Percentiles rank a stretch among this genome's conserved stretches.
Evolutionary conservation across 2,797 vertebrate genomes (phyloP).

Genomic region (Arnoldichthys spilopterus): DNA sequence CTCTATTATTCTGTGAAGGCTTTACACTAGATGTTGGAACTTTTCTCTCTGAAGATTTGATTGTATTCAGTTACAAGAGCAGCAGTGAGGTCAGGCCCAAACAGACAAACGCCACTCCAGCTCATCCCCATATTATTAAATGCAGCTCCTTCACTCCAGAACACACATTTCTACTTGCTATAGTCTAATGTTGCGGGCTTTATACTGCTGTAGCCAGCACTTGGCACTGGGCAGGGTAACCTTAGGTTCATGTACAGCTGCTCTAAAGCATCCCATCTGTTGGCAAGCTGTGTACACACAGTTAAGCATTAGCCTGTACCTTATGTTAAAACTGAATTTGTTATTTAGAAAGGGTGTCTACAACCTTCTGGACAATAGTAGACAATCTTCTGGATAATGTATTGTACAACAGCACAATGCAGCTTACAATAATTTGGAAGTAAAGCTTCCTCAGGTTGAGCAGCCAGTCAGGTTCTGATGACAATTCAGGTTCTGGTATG

Average conservation of each 20-base stretch:
- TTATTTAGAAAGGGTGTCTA: neutral
- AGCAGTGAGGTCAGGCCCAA: neutral
- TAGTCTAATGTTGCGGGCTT: no score
- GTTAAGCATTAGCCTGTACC: neutral
- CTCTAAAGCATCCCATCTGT: neutral
- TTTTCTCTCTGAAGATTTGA: neutral
- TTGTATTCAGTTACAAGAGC: neutral
- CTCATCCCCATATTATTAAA: no score
- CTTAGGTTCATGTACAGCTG: neutral
- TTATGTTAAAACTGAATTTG: neutral
- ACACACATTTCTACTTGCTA: no score
- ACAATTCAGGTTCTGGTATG: neutral
- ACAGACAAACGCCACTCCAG: no score
- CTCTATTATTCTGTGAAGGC: neutral
- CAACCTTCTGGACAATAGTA: neutral
- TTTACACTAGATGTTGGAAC: neutral
- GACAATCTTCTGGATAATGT: no score
- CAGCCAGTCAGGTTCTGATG: slow-evolving; percentile 4
- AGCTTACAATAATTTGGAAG: slow-evolving; percentile 10
- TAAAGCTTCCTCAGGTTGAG: neutral
- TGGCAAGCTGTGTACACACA: neutral
- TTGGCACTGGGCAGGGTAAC: neutral
- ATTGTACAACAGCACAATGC: neutral
- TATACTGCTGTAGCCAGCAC: no score
- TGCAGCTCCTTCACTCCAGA: no score